These are phyloP conservation scores for Redunca redunca DNA, from an alignment of 2,113 vertebrate genomes.

Conservation along the genomic window DNA sequence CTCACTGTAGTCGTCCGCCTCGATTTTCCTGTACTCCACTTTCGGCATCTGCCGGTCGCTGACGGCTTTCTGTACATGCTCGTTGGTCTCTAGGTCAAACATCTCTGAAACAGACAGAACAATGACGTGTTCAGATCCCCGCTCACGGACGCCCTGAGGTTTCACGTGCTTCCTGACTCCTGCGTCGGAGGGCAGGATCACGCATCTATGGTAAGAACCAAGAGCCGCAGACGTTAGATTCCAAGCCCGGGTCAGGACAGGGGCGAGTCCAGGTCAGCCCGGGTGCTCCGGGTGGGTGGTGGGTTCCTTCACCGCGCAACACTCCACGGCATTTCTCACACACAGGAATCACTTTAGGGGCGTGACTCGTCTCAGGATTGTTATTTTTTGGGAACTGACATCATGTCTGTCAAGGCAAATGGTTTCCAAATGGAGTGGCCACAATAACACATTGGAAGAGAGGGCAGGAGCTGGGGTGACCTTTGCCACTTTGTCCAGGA, in stretches of 20 bases:
- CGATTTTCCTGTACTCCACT: conserved; percentile 88
- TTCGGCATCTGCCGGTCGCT: conserved; percentile 92
- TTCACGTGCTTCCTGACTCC: accelerated
- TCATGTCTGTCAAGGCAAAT: background rate
- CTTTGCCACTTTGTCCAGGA: background rate
- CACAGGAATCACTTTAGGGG: accelerated
- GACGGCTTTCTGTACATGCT: conserved; percentile 84
- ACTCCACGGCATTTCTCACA: accelerated
- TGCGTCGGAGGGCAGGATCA: accelerated
- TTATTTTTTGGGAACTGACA: background rate
- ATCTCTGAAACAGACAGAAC: conserved; percentile 82
- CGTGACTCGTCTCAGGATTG: background rate
- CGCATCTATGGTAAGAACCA: accelerated
- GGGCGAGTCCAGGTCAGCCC: accelerated
- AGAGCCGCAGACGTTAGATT: accelerated
- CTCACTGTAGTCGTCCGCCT: conserved; percentile 92
- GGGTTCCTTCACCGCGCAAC: accelerated
- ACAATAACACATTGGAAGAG: background rate
- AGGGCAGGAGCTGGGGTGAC: accelerated
- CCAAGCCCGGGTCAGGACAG: accelerated
- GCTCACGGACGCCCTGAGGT: accelerated
- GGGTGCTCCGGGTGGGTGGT: background rate
- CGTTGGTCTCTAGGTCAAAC: conserved; percentile 90
- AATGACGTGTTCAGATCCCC: accelerated
- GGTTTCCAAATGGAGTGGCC: background rate